Evolutionary conservation across 2,113 vertebrate species (phyloP).

Genomic region (Ctenomys sociabilis): DNA sequence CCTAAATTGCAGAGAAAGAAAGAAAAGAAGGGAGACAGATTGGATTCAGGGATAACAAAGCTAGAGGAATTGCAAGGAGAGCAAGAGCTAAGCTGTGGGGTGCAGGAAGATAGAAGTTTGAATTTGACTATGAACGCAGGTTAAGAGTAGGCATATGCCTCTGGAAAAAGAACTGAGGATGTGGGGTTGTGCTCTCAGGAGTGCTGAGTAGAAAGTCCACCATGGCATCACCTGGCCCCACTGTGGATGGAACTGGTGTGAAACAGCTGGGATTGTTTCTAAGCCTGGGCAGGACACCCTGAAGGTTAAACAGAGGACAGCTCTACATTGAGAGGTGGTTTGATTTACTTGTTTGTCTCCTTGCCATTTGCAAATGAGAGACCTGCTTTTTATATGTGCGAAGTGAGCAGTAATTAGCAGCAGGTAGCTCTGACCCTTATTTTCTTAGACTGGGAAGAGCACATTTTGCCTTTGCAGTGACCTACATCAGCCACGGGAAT

Average conservation of each 20-base stretch:
- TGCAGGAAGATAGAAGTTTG: not conserved
- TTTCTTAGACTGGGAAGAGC: not conserved
- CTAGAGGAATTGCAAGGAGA: not conserved
- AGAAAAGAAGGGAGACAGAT: conserved; percentile 64
- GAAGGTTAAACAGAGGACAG: not conserved
- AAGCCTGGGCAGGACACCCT: not conserved
- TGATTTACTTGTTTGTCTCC: not conserved
- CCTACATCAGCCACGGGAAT: not conserved
- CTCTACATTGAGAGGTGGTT: not conserved
- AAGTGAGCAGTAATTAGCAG: conserved; percentile 21
- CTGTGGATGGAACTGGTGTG: not conserved
- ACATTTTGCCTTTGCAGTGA: not conserved
- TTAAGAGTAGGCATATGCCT: not conserved
- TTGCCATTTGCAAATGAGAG: not conserved
- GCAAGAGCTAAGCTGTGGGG: not conserved
- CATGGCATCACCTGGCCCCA: accelerated
- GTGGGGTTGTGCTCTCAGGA: not conserved
- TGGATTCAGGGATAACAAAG: not conserved
- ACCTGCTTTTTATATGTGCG: conserved; percentile 17
- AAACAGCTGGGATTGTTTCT: not conserved
- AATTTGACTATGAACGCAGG: not conserved
- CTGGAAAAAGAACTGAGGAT: not conserved
- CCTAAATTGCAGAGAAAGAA: not conserved
- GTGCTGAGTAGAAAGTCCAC: not conserved
- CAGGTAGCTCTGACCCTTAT: not conserved